These are phyloP conservation scores for Pavo muticus DNA, from an alignment of 2,113 vertebrate species.

Conservation along the genomic window DNA sequence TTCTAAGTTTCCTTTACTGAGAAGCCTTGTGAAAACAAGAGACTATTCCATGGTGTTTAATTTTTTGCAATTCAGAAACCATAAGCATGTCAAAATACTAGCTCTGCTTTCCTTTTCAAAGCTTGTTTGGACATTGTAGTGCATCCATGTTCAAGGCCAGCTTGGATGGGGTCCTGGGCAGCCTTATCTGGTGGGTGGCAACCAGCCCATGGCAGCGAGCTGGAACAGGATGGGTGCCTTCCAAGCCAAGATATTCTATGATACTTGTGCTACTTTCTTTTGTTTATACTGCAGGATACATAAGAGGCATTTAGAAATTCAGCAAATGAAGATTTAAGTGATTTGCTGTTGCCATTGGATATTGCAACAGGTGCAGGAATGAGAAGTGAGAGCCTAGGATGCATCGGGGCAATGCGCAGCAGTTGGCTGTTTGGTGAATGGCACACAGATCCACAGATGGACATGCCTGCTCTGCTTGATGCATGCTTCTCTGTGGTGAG, in stretches of 20 bases:
- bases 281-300: not conserved
- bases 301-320: not conserved
- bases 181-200: too few relatives aligned
- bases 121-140: not conserved
- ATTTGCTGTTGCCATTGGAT: not conserved
- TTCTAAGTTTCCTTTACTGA: not conserved
- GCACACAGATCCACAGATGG: too few relatives aligned
- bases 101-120: not conserved
- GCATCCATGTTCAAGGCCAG: too few relatives aligned
- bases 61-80: not conserved
- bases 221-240: too few relatives aligned
- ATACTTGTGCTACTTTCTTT: not conserved
- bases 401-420: not conserved
- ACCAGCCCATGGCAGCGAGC: too few relatives aligned
- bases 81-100: not conserved
- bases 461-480: not conserved
- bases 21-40: not conserved
- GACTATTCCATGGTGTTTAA: not conserved
- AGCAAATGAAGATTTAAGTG: not conserved
- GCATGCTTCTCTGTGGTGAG: not conserved
- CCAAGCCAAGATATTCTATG: too few relatives aligned
- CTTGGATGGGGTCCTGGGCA: too few relatives aligned
- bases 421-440: not conserved
- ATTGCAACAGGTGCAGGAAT: not conserved
- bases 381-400: not conserved